phyloP scores from a whole-genome alignment of 2,888 invertebrate species.

The Panzeria rudis region DNA sequence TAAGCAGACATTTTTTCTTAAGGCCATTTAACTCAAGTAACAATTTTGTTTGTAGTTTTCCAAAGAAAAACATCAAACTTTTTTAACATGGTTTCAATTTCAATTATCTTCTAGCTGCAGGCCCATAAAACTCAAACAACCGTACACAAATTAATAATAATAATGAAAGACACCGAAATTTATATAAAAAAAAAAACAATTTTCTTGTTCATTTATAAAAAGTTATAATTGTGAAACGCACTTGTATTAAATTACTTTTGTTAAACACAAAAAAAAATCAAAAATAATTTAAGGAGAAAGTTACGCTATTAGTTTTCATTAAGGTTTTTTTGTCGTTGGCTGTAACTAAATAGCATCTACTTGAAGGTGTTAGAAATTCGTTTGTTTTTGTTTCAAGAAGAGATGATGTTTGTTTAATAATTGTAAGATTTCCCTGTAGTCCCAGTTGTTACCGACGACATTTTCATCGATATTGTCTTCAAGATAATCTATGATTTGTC shows the following conservation, averaged over 20 bases:
- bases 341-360: slow-evolving; percentile 12
- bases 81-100: slow-evolving; percentile 22
- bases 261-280: not conserved
- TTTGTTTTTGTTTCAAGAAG: too few species aligned
- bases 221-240: slow-evolving; percentile 46
- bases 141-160: not conserved
- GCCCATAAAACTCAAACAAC: slow-evolving; percentile 15
- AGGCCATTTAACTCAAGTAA: slow-evolving; percentile 12
- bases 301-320: slow-evolving; percentile 27
- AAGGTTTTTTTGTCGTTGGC: not conserved
- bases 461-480: too few species aligned
- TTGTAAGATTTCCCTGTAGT: too few species aligned
- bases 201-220: slow-evolving; percentile 22
- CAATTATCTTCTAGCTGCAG: slow-evolving; percentile 49
- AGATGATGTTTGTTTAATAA: too few species aligned
- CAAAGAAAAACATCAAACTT: not conserved
- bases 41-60: slow-evolving; percentile 17
- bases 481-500: too few species aligned
- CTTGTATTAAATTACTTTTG: slow-evolving; percentile 45
- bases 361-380: slow-evolving; percentile 11
- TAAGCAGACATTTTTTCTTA: not conserved
- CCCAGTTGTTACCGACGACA: too few species aligned
- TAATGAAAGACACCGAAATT: not conserved
- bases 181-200: not conserved
- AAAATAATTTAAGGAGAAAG: slow-evolving; percentile 41